A percentile compares a stretch with the other conserved stretches of the same genome.
Conservation (phyloP, 1,140 invertebrate genomes). For the Bathynomus jamesi region DNA sequence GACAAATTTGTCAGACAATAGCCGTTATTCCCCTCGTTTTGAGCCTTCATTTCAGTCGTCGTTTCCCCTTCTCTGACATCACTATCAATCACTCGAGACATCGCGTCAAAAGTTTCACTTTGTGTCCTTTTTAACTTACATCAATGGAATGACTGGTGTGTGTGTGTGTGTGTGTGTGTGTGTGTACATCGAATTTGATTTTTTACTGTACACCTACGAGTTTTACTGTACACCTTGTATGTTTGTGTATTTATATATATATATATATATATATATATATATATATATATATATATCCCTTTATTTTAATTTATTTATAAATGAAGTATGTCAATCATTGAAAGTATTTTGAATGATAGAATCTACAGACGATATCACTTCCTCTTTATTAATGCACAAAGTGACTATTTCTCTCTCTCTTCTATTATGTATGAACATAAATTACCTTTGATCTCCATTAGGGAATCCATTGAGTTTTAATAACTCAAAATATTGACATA, state of each 20-base stretch:
- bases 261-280: constrained; percentile 2
- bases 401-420: too few relatives aligned
- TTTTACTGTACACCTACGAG: too few relatives aligned
- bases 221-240: too few relatives aligned
- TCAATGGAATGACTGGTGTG: background rate
- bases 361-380: too few relatives aligned
- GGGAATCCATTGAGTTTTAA: too few relatives aligned
- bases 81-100: background rate
- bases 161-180: background rate
- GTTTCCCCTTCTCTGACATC: background rate
- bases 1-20: background rate
- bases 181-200: too few relatives aligned
- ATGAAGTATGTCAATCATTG: background rate
- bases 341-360: too few relatives aligned
- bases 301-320: background rate
- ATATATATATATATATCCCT: background rate
- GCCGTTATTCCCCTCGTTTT: background rate
- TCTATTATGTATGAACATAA: too few relatives aligned
- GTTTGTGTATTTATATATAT: background rate
- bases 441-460: too few relatives aligned
- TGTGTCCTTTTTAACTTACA: background rate
- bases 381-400: too few relatives aligned
- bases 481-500: too few relatives aligned
- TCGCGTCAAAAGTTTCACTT: background rate
- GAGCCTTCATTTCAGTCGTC: background rate